Evolutionary conservation across 2,113 vertebrate genomes (phyloP), one percentile per base, ranked within the genome.

Genomic region (Pipa parva): DNA sequence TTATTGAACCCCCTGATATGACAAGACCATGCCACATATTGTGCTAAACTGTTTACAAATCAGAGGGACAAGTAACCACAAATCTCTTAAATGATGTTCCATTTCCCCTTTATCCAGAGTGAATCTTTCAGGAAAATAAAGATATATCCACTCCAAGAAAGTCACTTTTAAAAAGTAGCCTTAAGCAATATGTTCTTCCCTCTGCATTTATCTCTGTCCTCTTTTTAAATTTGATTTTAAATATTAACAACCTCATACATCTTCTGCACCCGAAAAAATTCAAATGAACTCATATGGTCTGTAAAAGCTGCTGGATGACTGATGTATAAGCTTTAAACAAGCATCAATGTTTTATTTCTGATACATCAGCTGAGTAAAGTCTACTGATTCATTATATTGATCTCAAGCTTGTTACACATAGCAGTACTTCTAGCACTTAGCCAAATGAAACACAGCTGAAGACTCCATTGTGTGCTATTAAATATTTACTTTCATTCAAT

Each of bases 171-270:
- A 74, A 76, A 76, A 49, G 68, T 81, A 78, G 89, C 91, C 87
- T 79, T 84, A 78, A 87, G 92, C 90, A 74, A 72, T 75, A 24
- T 48, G 71, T 58, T 75, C 71, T 66, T 81, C 82, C 80, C 72
- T 78, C 25, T 80, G 79, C 94, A 99, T 99, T 90, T 90, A 93
- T 99, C 96, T 97, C 84, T 93, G 95, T 95, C 95, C 90, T 95
- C 94, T 97, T 95, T 93, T 94, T 91, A 96, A 95, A 98, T 99
- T 99, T 98, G 95, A 97, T 99, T 99, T 99, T 99, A 98, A 99
- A 98, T 98, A 98, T 99, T 99, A 97, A 98, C 92, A 92, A 86
- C 89, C 80, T 91, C 93, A 93, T 97, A 95, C 80, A 95, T 98
- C 95, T 97, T 95, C 85, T 80, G 88, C 84, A 91, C 86, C 92